phyloP scores from a whole-genome alignment of 2,888 invertebrate species.

The Parnassius mnemosyne region DNA sequence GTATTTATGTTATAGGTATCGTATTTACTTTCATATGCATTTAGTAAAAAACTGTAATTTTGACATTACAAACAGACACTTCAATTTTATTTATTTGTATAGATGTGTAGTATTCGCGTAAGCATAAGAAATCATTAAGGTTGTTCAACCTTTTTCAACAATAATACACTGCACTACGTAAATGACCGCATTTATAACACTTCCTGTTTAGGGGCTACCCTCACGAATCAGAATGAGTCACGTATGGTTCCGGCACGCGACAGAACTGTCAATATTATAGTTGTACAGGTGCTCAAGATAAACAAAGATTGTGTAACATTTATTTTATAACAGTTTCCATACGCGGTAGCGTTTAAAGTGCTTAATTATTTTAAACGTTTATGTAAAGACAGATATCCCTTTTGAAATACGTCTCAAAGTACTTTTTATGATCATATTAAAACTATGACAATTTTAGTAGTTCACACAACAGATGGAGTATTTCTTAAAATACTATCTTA shows the following conservation, averaged over 20 bases:
- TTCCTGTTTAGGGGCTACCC: constrained; percentile 31
- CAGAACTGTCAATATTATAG: constrained; percentile 43
- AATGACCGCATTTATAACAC: constrained; percentile 22
- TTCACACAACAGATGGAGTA: not conserved
- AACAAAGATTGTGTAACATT: constrained; percentile 3
- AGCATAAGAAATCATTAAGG: not conserved
- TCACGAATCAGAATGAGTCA: constrained; percentile 49
- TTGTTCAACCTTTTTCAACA: constrained; percentile 2
- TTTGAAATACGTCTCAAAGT: no score
- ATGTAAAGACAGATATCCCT: no score
- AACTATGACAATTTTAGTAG: no score
- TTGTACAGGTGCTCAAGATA: constrained; percentile 35
- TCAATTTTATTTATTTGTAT: no score
- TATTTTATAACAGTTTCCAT: constrained; percentile 8
- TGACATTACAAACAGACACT: no score
- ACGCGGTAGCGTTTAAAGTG: not conserved
- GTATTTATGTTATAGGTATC: no score
- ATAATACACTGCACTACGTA: constrained; percentile 8
- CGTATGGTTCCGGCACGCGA: constrained; percentile 51
- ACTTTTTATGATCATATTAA: no score
- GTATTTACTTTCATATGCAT: no score
- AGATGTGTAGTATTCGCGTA: no score
- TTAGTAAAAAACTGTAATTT: no score
- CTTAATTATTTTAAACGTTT: no score
- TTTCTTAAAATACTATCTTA: not conserved